Evolutionary conservation across 2,797 vertebrate species (phyloP), one percentile per base, ranked within the genome.

Genomic region (Tenualosa ilisha): DNA sequence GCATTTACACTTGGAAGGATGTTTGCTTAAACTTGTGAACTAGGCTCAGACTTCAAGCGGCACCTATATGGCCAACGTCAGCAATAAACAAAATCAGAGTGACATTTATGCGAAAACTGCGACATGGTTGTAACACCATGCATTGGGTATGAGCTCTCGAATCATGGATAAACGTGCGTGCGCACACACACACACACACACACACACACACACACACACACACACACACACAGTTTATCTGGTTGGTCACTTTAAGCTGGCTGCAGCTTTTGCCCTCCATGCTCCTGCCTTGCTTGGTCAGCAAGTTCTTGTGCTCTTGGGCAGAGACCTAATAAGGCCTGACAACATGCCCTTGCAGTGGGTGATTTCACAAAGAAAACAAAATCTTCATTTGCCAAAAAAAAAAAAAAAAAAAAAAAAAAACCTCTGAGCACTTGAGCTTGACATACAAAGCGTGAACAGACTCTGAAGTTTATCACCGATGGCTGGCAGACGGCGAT

Each of bases 341-440:
- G 56, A 43, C 75, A 51, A 8, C 31, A 63, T 65, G 49, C 40
- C 61, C 37, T n/a, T 61, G 46, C 61, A 43, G 75, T 59, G 82
- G 37, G 46, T 87, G 86, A 85, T 51, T 82, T 84, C 83, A 85
- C 59, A 54, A 54, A 83, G 56, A 84, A 87, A 89, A 87, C 84
- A 79, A 53, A 43, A n/a, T 26, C 17, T 20, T 15, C 17, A 26
- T 82, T 81, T 31, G 6, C 6, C 6, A 75, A 75, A 43, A 51
- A 51, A 51, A 50, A 50, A 50, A 50, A 9, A 5, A 50, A 50
- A 5, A 5, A 50, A 50, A 46, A 46, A 49, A 49, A 49, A 49
- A 31, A 13, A 11, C 6, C 68, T 17, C 37, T 40, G 37, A 5
- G 68, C 37, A 20, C 68, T 75, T 22, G 37, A 43, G 37, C 37